Evolutionary conservation across 1,140 invertebrate genomes (phyloP).

Genomic region (Marisa cornuarietis): DNA sequence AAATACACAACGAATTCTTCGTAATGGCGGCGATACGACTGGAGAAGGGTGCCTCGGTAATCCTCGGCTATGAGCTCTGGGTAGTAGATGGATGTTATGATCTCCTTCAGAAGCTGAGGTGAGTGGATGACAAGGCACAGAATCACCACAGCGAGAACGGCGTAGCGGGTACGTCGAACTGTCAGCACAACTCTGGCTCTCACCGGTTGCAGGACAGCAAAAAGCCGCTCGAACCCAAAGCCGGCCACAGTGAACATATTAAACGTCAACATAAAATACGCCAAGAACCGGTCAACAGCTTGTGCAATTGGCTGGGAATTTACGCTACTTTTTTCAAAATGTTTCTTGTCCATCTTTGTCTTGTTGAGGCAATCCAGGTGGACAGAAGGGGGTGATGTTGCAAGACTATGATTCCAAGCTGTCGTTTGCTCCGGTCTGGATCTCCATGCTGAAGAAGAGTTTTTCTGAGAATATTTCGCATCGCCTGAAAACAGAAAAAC

Average conservation of each 20-base stretch:
- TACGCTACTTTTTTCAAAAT: no score
- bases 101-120: constrained; percentile 10
- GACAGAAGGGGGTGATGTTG: not conserved
- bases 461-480: not conserved
- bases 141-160: not conserved
- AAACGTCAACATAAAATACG: constrained; percentile 19
- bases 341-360: not conserved
- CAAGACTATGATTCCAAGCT: not conserved
- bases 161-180: constrained; percentile 5
- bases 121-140: constrained; percentile 4
- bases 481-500: not conserved
- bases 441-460: not conserved
- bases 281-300: constrained; percentile 18
- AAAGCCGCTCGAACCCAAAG: constrained; percentile 9
- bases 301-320: constrained; percentile 3
- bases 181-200: constrained; percentile 6
- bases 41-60: not conserved
- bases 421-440: not conserved
- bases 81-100: not conserved
- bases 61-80: not conserved
- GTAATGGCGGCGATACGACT: constrained; percentile 12
- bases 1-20: constrained; percentile 8
- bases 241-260: not conserved
- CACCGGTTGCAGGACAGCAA: constrained; percentile 10
- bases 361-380: not conserved